Base-by-base conservation (phyloP, 2,888 invertebrate species). In the Acanthosepion pharaonis region DNA sequence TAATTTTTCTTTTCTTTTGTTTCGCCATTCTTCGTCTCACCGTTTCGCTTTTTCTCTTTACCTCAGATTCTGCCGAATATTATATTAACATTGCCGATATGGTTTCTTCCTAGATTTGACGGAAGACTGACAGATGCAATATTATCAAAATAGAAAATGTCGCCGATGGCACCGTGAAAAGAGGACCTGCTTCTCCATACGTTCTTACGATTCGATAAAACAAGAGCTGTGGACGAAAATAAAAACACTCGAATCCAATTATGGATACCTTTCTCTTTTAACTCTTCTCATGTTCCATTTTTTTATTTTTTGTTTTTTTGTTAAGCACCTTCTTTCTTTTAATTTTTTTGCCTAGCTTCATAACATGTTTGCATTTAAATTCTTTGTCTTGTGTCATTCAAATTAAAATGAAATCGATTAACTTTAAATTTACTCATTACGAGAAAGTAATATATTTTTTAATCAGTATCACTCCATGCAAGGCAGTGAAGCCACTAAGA, bases 81-180 rank as follows among this genome's bases (percentile, higher is more conserved):
- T 78, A n/a, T 78, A 78, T 78, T 78, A 78, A n/a, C 78, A 11
- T 11, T n/a, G 78, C n/a, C 78, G 78, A 78, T 78, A 78, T 78
- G 78, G 78, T 78, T 78, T 78, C 78, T n/a, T 78, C n/a, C 28
- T 78, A 78, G 78, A 78, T 78, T 78, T 78, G 78, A 78, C 78
- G 78, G 78, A 78, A 78, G 78, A 78, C 78, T 78, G 78, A 78
- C 78, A 78, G 28, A n/a, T 78, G 78, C 78, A 78, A 78, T 78
- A 78, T 78, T 78, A 78, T 78, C 78, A 78, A 78, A n/a, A 78
- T 78, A 78, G 78, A 78, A 78, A 78, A 28, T 78, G 78, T 78
- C 28, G 78, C 78, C 78, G 28, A 78, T 28, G 11, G 78, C 78
- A 9, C 18, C 25, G 64, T 18, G n/a, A 78, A 78, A 28, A 18